Evolutionary conservation across 1,140 invertebrate genomes (phyloP).

Genomic region (Temnothorax longispinosus): DNA sequence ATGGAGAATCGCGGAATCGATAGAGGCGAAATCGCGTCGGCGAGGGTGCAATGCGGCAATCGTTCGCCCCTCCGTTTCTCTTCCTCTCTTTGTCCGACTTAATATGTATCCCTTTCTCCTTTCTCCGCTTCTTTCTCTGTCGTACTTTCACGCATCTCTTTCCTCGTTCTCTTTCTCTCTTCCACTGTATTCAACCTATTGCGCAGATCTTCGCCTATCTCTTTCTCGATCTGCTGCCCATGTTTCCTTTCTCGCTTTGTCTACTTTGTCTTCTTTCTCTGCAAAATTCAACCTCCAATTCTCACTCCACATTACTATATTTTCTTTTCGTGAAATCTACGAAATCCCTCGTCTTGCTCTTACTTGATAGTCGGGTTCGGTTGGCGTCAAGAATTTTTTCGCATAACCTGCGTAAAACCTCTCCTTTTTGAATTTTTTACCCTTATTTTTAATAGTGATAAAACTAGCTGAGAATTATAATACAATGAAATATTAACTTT

Average conservation of each 20-base stretch:
- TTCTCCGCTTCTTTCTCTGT: conserved; percentile 34
- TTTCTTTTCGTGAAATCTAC: conserved; percentile 5
- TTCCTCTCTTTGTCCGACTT: conserved; percentile 41
- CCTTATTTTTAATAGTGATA: not conserved
- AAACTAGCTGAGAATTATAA: not conserved
- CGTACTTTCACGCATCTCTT: conserved; percentile 50
- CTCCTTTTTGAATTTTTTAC: not conserved
- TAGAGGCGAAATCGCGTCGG: conserved; percentile 77
- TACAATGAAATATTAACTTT: not conserved
- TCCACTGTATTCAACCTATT: conserved; percentile 3
- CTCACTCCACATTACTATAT: not conserved
- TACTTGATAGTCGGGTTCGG: not conserved
- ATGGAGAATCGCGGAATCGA: conserved; percentile 77
- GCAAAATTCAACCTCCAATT: conserved; percentile 23
- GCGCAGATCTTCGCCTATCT: not conserved
- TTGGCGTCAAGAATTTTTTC: not conserved
- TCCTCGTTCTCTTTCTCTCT: not conserved
- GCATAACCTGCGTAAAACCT: not conserved
- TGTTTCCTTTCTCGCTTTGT: conserved; percentile 31
- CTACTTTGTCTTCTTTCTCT: conserved; percentile 42
- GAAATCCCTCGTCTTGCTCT: conserved; percentile 33
- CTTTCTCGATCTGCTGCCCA: not conserved
- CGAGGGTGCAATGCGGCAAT: conserved; percentile 80
- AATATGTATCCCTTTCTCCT: not conserved
- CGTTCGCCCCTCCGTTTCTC: conserved; percentile 54